Percentiles rank a stretch among this genome's conserved stretches.
Conservation (phyloP, 1,140 invertebrate species). For the Drosophila hydei region DNA sequence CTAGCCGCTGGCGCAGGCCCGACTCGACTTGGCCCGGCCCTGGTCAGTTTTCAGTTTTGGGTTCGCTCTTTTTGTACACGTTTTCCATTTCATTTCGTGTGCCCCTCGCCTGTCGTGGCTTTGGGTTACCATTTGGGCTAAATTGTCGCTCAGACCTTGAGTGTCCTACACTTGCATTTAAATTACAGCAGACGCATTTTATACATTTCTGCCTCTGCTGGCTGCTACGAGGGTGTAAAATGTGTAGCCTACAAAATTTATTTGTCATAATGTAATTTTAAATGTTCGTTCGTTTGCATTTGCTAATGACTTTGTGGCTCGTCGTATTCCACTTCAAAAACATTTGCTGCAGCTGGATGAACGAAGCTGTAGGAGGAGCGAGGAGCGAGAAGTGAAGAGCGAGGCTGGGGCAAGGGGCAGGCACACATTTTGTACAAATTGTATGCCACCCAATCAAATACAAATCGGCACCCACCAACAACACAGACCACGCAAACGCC, state of each 20-base stretch:
- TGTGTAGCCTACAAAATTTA: constrained; percentile 34
- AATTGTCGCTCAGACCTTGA: constrained; percentile 70
- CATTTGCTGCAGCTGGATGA: constrained; percentile 18
- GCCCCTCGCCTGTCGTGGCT: constrained; percentile 6
- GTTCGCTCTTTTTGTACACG: constrained; percentile 35
- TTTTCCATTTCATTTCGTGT: constrained; percentile 78
- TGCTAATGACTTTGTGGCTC: constrained; percentile 40
- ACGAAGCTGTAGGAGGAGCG: not conserved
- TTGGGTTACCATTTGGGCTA: constrained; percentile 29
- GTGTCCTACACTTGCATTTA: constrained; percentile 55
- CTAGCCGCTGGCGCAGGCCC: constrained; percentile 58
- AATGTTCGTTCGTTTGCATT: constrained; percentile 42
- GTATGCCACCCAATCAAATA: constrained; percentile 57
- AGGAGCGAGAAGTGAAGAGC: too few relatives aligned
- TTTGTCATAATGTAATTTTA: constrained; percentile 69
- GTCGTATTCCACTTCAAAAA: constrained; percentile 8
- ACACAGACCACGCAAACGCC: constrained; percentile 22
- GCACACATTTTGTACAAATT: constrained; percentile 41
- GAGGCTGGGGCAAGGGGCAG: not conserved
- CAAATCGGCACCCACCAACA: constrained; percentile 54
- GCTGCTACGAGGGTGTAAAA: constrained; percentile 63
- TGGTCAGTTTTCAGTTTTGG: constrained; percentile 54
- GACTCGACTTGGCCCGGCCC: constrained; percentile 22
- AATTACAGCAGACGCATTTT: constrained; percentile 40
- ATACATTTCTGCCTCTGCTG: constrained; percentile 14